phyloP scores from a whole-genome alignment of 2,113 vertebrate genomes.

The Rattus rattus region DNA sequence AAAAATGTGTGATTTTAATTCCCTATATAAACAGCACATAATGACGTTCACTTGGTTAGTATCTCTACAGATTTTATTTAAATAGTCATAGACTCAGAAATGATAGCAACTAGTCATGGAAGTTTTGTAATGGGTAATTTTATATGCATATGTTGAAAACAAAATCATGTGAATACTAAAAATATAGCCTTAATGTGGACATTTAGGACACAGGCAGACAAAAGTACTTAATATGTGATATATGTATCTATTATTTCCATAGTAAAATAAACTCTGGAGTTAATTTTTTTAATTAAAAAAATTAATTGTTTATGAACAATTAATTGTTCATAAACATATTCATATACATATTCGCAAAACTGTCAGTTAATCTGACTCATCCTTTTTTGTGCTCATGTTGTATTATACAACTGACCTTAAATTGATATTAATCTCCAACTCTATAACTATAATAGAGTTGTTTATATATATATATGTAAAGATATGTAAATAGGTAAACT shows the following conservation, averaged over 20 bases:
- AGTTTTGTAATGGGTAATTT: too few relatives aligned
- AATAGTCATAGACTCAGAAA: too few relatives aligned
- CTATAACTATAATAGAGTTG: neutral
- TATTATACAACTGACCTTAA: neutral
- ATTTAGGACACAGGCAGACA: neutral
- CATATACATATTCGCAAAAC: neutral
- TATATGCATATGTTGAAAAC: too few relatives aligned
- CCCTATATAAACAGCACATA: neutral
- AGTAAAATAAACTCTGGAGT: neutral
- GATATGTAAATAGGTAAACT: accelerated
- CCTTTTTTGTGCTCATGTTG: neutral
- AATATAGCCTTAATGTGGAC: neutral
- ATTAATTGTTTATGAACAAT: too few relatives aligned
- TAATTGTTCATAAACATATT: neutral
- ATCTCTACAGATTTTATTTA: too few relatives aligned
- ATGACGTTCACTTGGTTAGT: neutral
- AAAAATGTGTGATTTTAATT: neutral
- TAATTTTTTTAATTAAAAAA: too few relatives aligned
- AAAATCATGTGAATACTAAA: too few relatives aligned
- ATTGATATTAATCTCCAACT: neutral
- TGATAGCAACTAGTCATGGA: too few relatives aligned
- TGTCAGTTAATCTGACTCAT: neutral
- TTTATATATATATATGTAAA: neutral
- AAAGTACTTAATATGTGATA: neutral
- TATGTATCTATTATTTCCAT: neutral